These are phyloP conservation scores for Mylabris sibirica DNA, from an alignment of 2,888 invertebrate genomes.

Conservation along the genomic window DNA sequence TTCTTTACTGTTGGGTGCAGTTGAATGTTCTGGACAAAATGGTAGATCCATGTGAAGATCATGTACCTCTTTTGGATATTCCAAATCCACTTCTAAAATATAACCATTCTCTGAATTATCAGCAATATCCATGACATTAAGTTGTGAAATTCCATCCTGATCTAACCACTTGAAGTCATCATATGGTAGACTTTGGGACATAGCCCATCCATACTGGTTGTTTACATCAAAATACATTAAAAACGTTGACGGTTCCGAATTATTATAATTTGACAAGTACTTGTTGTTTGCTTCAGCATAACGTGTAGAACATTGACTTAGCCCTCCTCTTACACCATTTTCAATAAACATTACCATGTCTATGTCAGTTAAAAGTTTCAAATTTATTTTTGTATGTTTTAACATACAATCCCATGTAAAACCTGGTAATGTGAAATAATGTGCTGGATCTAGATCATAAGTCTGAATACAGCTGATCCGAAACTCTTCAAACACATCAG, in stretches of 20 bases:
- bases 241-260: conserved; percentile 10
- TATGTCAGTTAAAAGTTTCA: conserved; percentile 4
- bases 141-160: not conserved
- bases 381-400: not conserved
- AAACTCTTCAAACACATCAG: conserved; percentile 10
- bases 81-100: conserved; percentile 30
- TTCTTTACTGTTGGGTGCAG: conserved; percentile 23
- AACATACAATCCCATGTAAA: conserved; percentile 38
- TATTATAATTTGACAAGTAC: not conserved
- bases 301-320: conserved; percentile 13
- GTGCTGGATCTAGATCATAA: conserved; percentile 37
- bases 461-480: not conserved
- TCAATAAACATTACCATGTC: conserved; percentile 22
- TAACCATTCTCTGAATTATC: conserved; percentile 15
- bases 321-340: conserved; percentile 29
- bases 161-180: too few relatives aligned
- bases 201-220: too few relatives aligned
- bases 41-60: conserved; percentile 35
- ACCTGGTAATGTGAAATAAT: conserved; percentile 52
- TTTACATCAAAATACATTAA: conserved; percentile 9
- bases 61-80: conserved; percentile 32
- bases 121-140: conserved; percentile 19
- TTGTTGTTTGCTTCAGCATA: not conserved
- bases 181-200: too few relatives aligned
- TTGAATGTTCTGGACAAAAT: conserved; percentile 28